Evolutionary conservation across 2,113 vertebrate species (phyloP), one percentile per base, ranked within the genome.

Genomic region (Alces alces): DNA sequence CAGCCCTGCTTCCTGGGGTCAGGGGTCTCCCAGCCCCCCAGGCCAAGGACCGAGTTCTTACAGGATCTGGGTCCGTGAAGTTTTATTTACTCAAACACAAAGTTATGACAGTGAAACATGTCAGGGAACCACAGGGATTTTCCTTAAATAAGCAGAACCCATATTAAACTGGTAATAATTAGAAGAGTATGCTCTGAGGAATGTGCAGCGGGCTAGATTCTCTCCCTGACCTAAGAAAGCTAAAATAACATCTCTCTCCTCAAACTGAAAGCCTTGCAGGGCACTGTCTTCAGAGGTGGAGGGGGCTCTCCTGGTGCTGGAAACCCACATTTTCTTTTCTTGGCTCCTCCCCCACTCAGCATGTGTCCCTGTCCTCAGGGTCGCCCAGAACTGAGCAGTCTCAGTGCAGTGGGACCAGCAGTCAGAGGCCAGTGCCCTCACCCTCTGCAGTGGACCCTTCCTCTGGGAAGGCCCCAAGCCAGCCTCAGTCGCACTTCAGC

Each of bases 151-250:
- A 95, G 86, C 86, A 86, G 43, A 91, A 85, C 61, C 36, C 60
- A 64, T 47, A 57, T 39, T 47, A 93, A 66, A 83, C 86, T 86
- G 95, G 93, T 73, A 89, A 95, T 97, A 94, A 97, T 96, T 93
- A 95, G 92, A 92, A 89, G 0, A 70, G 79, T 66, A 89, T 95
- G 89, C 79, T 80, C 76, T 64, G n/a, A 97, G 86, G 96, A 97
- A 96, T 97, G 95, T 89, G 89, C 55, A 80, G 23, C 0, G 13
- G 89, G 70, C 17, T 84, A 91, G 83, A 73, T 80, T 95, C 94
- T 57, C 92, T 89, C 55, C 79, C 96, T 52, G 76, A 79, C 79
- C 39, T 4, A 55, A 54, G 66, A 93, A 66, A 94, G 93, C 79
- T 70, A 33, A 43, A 87, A 85, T 23, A 89, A 86, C 89, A 88